Base-by-base conservation (phyloP, 2,888 invertebrate genomes). In the Mythimna impura region DNA sequence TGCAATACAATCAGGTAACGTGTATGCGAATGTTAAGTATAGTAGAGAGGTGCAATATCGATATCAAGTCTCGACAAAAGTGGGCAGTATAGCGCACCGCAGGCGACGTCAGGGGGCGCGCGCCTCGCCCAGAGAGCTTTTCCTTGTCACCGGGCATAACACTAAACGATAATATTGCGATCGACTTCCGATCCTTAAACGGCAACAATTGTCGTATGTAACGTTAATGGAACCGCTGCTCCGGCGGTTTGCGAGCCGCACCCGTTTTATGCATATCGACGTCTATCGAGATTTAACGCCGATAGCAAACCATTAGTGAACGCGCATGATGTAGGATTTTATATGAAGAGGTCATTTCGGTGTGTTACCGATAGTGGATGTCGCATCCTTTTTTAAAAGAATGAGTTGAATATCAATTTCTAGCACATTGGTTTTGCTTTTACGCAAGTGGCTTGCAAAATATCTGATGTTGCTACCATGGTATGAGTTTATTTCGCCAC, bases 131-230 rank as follows among this genome's bases (percentile, higher is more conserved):
- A 89, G 92, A 96, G 93, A 96, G 96, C 95, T 93, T 96, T 96
- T 96, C 95, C 95, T 93, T 95, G 96, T 96, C 93, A 91, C 92
- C 90, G 90, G 84, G 93, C 94, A 95, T 96, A 94, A 95, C 94
- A 92, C 92, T 95, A 94, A 96, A 95, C 95, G 95, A 94, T 95
- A 94, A 94, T 94, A 94, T 92, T 90, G 92, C 92, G 88, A 91
- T 91, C 92, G 91, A 91, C 91, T 93, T 92, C 90, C 93, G 93
- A 93, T 92, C 91, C 91, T 93, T 93, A 91, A 94, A 91, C 93
- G 94, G 91, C 91, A 93, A 94, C 94, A 94, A 94, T 95, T 91
- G 94, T 91, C 93, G 93, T 93, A 92, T 90, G 91, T 91, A 91
- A 85, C 90, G 90, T 90, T 95, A 95, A 94, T 94, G 94, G 94